These are phyloP conservation scores for Acanthococcus lagerstroemiae DNA, from an alignment of 2,888 invertebrate genomes.

Conservation along the genomic window DNA sequence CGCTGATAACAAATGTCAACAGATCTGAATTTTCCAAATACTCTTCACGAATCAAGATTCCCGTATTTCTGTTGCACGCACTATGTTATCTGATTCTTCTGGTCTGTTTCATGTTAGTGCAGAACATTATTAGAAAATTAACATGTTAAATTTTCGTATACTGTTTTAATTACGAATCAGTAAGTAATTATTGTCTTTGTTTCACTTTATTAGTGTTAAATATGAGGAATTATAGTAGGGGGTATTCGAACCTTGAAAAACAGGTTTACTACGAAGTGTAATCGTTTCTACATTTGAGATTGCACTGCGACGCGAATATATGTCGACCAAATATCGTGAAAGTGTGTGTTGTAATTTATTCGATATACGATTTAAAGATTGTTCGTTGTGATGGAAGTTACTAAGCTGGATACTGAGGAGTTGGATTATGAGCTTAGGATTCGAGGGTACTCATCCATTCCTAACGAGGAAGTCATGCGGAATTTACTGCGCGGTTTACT, in stretches of 20 bases:
- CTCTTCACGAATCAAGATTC: no score
- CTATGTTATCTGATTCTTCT: no score
- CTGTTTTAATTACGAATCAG: constrained; percentile 11
- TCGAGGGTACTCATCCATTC: constrained; percentile 25
- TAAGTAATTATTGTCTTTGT: constrained; percentile 9
- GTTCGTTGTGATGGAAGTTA: constrained; percentile 30
- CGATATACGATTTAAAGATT: background rate
- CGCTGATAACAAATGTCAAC: no score
- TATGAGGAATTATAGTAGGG: background rate
- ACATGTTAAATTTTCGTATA: constrained; percentile 11
- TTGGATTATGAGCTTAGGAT: constrained; percentile 31
- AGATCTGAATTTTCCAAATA: no score
- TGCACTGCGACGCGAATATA: background rate
- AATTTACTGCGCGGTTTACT: constrained; percentile 29
- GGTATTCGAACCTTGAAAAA: constrained; percentile 21
- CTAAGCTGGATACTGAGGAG: constrained; percentile 32
- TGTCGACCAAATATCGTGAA: background rate
- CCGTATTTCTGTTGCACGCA: no score
- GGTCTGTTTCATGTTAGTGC: background rate
- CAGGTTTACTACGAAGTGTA: no score
- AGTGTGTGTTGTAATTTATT: background rate
- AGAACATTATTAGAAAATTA: background rate
- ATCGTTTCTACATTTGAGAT: background rate
- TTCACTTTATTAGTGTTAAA: constrained; percentile 4
- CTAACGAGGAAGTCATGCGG: constrained; percentile 28